phyloP scores from a whole-genome alignment of 2,797 vertebrate genomes.

The Rhinella marina region DNA sequence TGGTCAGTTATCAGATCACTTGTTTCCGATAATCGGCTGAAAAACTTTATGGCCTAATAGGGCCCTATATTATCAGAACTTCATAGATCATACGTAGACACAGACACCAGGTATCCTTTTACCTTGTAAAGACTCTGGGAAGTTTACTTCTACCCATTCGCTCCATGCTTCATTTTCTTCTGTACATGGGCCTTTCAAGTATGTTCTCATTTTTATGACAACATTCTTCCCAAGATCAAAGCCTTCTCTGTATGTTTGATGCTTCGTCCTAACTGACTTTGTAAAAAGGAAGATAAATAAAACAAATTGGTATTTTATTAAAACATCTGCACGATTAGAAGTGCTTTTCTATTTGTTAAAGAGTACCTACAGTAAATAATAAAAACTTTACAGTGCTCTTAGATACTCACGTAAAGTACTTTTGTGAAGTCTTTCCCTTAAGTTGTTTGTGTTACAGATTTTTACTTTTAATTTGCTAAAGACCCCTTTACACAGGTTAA shows the following conservation, averaged over 20 bases:
- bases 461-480: no score
- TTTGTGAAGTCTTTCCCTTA: no score
- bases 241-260: constrained; percentile 35
- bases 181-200: constrained; percentile 35
- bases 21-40: no score
- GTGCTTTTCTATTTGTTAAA: background rate
- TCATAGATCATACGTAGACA: background rate
- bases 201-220: constrained; percentile 43
- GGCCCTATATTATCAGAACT: background rate
- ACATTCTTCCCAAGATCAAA: constrained; percentile 42
- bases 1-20: no score
- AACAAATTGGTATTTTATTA: background rate
- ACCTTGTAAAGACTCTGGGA: constrained; percentile 32
- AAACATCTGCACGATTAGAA: background rate
- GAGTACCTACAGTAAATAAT: no score
- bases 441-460: no score
- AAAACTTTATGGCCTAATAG: no score
- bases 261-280: constrained; percentile 39
- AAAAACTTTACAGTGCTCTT: no score
- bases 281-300: background rate
- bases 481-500: no score
- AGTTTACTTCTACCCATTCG: constrained; percentile 27
- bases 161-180: constrained; percentile 27
- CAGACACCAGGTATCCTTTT: background rate
- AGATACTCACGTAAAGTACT: no score